Evolutionary conservation across 2,888 invertebrate genomes (phyloP).

Genomic region (Heteropelma amictum): DNA sequence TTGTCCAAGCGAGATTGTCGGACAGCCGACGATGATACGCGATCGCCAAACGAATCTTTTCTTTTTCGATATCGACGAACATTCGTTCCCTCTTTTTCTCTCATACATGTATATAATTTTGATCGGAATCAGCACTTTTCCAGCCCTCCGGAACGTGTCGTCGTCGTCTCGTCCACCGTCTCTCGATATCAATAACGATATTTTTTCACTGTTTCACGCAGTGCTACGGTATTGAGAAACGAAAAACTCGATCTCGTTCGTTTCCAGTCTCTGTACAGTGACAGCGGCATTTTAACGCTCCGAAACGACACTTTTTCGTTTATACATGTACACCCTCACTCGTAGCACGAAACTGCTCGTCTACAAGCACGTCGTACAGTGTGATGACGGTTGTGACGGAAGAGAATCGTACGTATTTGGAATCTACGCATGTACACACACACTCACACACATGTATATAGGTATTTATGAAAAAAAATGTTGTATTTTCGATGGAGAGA

Average conservation of each 20-base stretch:
- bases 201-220: slow-evolving; percentile 20
- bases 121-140: background rate
- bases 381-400: no score
- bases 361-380: background rate
- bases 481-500: no score
- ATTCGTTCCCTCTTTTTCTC: slow-evolving; percentile 25
- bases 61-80: slow-evolving; percentile 26
- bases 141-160: background rate
- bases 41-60: slow-evolving; percentile 3
- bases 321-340: background rate
- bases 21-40: slow-evolving; percentile 13
- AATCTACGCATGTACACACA: background rate
- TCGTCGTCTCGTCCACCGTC: slow-evolving; percentile 15
- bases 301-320: background rate
- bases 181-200: background rate
- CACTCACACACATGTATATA: background rate
- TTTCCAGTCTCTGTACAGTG: background rate
- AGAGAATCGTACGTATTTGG: background rate
- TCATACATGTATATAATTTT: no score
- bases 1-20: slow-evolving; percentile 5
- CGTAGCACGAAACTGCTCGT: background rate
- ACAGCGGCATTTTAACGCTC: slow-evolving; percentile 18
- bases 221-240: background rate
- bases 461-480: no score
- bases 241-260: background rate